Percentiles rank a stretch among this genome's conserved stretches.
phyloP scores from a whole-genome alignment of 2,888 invertebrate genomes.

The Nephrotoma flavescens region DNA sequence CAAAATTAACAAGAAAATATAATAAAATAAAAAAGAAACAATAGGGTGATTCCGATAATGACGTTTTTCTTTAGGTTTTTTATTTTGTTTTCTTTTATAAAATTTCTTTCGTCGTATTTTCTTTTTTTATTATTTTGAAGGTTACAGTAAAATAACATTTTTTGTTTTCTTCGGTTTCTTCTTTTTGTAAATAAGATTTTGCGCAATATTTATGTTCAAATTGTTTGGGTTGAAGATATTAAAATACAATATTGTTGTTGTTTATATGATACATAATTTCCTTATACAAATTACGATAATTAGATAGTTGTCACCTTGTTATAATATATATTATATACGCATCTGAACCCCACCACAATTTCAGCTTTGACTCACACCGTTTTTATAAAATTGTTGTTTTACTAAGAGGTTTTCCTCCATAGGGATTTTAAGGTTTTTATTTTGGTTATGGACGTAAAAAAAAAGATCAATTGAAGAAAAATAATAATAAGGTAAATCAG shows the following conservation, averaged over 20 bases:
- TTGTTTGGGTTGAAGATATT: not conserved
- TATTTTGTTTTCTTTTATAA: not conserved
- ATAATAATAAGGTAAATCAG: not conserved
- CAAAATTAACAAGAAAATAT: not conserved
- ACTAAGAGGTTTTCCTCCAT: not conserved
- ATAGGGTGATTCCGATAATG: conserved; percentile 6
- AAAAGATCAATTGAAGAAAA: not conserved
- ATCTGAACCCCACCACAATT: not conserved
- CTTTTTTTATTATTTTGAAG: not conserved
- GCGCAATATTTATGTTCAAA: not conserved
- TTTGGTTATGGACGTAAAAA: not conserved
- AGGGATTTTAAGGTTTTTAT: not conserved
- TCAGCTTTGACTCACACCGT: not conserved
- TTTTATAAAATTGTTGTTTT: not conserved
- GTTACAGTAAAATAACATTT: not conserved
- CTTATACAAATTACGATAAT: not conserved
- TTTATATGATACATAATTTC: not conserved
- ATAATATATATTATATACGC: not conserved
- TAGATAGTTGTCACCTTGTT: not conserved
- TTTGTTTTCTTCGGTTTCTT: not conserved
- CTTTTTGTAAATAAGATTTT: not conserved
- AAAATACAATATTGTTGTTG: not conserved
- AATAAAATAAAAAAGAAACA: not conserved
- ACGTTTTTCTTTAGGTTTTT: not conserved
- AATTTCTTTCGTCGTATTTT: not conserved